These are phyloP conservation scores for Capitulum mitella DNA, from an alignment of 2,888 invertebrate genomes.

Conservation along the genomic window DNA sequence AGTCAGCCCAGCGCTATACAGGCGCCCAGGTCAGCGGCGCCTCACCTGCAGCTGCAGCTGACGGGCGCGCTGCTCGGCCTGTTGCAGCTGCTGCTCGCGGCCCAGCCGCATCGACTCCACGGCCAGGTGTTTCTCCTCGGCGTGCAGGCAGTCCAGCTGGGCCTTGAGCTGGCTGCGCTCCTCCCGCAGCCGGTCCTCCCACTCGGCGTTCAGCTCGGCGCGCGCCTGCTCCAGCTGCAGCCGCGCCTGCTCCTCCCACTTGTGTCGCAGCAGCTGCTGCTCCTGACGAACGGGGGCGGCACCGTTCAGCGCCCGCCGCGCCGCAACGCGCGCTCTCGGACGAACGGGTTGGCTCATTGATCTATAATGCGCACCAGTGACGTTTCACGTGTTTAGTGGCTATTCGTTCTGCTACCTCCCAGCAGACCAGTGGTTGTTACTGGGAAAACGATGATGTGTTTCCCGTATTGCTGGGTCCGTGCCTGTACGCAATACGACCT, in stretches of 20 bases:
- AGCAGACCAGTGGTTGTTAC: too few species aligned
- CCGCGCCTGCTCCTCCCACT: not conserved
- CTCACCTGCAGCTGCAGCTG: constrained; percentile 44
- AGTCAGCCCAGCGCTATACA: too few species aligned
- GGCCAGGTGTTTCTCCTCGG: constrained; percentile 54
- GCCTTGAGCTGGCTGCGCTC: constrained; percentile 56
- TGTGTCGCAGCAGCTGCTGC: not conserved
- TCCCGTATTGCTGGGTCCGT: too few species aligned
- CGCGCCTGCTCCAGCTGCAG: not conserved
- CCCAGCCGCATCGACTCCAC: constrained; percentile 52
- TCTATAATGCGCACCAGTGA: too few species aligned
- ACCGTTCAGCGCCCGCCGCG: too few species aligned
- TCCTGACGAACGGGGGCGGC: not conserved
- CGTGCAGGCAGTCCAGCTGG: constrained; percentile 55
- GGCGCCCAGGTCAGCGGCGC: too few species aligned
- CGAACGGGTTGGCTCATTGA: too few species aligned
- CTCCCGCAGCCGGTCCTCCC: constrained; percentile 56
- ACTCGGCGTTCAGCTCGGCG: constrained; percentile 42
- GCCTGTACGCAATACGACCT: too few species aligned
- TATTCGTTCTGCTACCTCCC: too few species aligned
- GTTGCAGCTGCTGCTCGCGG: constrained; percentile 53
- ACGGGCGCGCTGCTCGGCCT: constrained; percentile 52
- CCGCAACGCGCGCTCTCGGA: too few species aligned
- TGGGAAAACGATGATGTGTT: too few species aligned
- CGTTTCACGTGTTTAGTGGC: too few species aligned